Evolutionary conservation across 2,888 invertebrate genomes (phyloP).

Genomic region (Anarsia innoxiella): DNA sequence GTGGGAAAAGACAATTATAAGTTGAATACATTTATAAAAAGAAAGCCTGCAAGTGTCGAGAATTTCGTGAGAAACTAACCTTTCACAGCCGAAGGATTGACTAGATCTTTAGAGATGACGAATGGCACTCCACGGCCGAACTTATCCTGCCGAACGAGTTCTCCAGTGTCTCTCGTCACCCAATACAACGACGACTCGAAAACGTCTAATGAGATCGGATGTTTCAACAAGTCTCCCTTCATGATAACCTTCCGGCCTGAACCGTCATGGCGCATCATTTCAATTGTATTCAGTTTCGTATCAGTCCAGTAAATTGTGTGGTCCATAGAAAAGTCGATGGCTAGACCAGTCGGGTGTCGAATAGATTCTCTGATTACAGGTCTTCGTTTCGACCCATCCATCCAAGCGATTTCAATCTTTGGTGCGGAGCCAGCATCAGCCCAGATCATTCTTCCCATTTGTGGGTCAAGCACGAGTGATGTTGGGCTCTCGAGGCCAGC

Average conservation of each 20-base stretch:
- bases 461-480: constrained; percentile 91
- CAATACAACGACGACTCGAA: constrained; percentile 96
- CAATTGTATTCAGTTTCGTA: constrained; percentile 92
- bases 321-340: constrained; percentile 93
- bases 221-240: constrained; percentile 82
- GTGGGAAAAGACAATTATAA: too few relatives aligned
- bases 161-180: constrained; percentile 93
- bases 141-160: constrained; percentile 93
- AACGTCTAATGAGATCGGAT: constrained; percentile 92
- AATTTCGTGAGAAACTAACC: too few relatives aligned
- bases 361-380: constrained; percentile 88
- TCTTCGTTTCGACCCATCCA: constrained; percentile 94
- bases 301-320: constrained; percentile 97
- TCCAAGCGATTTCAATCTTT: constrained; percentile 96
- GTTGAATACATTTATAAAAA: too few relatives aligned
- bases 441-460: constrained; percentile 93
- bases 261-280: constrained; percentile 89
- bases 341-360: constrained; percentile 90
- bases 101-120: constrained; percentile 86
- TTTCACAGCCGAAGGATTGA: constrained; percentile 90
- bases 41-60: too few relatives aligned
- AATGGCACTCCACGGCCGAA: constrained; percentile 96
- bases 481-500: constrained; percentile 90
- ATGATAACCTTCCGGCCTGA: constrained; percentile 81
- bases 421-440: constrained; percentile 92